Percentiles rank a stretch among this genome's conserved stretches.
phyloP scores from a whole-genome alignment of 2,888 invertebrate species.

The Eristalis arbustorum region DNA sequence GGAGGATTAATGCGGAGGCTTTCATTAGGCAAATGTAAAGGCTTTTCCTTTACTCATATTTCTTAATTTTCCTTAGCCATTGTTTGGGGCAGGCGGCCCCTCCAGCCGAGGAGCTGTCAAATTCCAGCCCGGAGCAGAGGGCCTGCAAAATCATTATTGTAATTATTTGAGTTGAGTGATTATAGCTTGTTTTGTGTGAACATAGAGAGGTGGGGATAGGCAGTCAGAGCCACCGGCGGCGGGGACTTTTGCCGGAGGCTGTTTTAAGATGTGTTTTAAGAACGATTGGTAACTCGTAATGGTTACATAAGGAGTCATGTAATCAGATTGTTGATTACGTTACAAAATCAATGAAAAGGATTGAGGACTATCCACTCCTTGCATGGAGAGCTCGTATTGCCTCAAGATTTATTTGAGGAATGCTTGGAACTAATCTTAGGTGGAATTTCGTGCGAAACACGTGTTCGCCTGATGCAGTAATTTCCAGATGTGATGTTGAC shows the following conservation, averaged over 20 bases:
- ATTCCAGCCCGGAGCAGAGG: not conserved
- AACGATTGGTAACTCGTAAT: not conserved
- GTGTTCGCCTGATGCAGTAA: too few species aligned
- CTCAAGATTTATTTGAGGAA: too few species aligned
- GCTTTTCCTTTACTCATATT: constrained; percentile 20
- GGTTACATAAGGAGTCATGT: not conserved
- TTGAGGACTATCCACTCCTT: too few species aligned
- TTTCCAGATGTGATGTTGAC: too few species aligned
- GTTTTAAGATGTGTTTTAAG: not conserved
- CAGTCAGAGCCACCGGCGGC: not conserved
- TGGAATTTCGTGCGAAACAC: too few species aligned
- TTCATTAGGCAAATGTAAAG: constrained; percentile 50
- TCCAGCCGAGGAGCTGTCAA: not conserved
- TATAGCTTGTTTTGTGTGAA: not conserved
- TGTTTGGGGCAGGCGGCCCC: not conserved
- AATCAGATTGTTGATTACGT: too few species aligned
- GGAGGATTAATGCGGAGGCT: constrained; percentile 31
- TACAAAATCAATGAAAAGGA: too few species aligned
- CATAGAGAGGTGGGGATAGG: too few species aligned
- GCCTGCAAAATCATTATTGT: not conserved
- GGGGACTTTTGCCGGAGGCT: not conserved
- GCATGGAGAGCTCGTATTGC: too few species aligned
- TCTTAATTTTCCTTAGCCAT: constrained; percentile 9
- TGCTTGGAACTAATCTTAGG: too few species aligned
- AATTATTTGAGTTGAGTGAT: constrained; percentile 28